These are phyloP conservation scores for Apocheima hispidaria DNA, from an alignment of 2,888 invertebrate species.

Conservation along the genomic window DNA sequence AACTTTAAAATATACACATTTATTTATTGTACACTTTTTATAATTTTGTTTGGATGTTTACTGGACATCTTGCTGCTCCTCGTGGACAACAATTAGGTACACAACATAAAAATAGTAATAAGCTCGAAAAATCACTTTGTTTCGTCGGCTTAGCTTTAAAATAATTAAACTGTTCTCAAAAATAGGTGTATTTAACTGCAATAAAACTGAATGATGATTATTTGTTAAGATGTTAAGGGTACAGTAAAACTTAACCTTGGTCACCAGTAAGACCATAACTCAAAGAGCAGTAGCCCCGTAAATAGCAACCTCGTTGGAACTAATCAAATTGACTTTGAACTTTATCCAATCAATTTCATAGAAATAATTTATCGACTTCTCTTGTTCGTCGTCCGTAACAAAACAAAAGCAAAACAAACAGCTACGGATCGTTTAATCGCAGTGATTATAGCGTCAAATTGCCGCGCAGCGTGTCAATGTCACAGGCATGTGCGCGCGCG, in stretches of 20 bases:
- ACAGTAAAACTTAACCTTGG: conserved; percentile 18
- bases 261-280: background rate
- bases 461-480: conserved; percentile 59
- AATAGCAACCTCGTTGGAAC: conserved; percentile 15
- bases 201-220: background rate
- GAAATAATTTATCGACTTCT: conserved; percentile 18
- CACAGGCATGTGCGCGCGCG: conserved; percentile 44
- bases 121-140: too few species aligned
- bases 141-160: too few species aligned
- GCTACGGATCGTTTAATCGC: conserved; percentile 50
- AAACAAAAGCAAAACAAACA: conserved; percentile 37
- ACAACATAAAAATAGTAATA: too few species aligned
- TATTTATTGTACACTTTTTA: too few species aligned
- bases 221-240: background rate
- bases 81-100: too few species aligned
- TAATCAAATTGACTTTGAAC: conserved; percentile 25
- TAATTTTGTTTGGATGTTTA: too few species aligned
- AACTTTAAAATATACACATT: too few species aligned
- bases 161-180: too few species aligned
- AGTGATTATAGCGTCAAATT: conserved; percentile 53
- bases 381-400: conserved; percentile 13
- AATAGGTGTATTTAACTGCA: background rate
- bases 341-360: conserved; percentile 21
- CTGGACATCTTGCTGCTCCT: too few species aligned
- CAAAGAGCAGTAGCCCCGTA: conserved; percentile 12